Evolutionary conservation across 2,888 invertebrate genomes (phyloP).

Genomic region (Gandaritis pyraliata): DNA sequence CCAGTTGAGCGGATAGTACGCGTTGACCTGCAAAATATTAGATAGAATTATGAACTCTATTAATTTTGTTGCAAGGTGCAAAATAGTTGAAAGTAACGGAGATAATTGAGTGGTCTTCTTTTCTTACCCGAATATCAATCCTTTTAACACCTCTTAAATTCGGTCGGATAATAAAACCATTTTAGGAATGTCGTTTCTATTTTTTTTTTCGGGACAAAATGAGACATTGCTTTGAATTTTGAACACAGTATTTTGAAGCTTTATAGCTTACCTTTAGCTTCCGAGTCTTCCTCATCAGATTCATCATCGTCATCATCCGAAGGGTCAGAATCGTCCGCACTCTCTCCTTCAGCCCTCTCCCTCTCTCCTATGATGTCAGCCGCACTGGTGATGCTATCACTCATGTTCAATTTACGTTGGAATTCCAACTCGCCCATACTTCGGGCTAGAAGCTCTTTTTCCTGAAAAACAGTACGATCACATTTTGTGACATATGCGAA

Average conservation of each 20-base stretch:
- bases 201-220: too few species aligned
- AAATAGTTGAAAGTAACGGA: too few species aligned
- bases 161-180: too few species aligned
- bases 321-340: conserved; percentile 83
- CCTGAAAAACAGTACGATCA: conserved; percentile 72
- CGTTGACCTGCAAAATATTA: conserved; percentile 61
- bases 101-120: too few species aligned
- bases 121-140: too few species aligned
- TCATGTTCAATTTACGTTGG: conserved; percentile 76
- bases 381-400: conserved; percentile 61
- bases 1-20: conserved; percentile 91
- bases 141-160: too few species aligned
- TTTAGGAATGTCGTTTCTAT: too few species aligned
- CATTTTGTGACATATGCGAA: too few species aligned
- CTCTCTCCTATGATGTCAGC: conserved; percentile 72
- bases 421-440: conserved; percentile 80
- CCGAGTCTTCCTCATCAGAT: conserved; percentile 86
- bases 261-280: conserved; percentile 75
- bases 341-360: conserved; percentile 83
- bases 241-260: not conserved
- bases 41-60: too few species aligned
- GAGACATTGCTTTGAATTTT: too few species aligned
- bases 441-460: conserved; percentile 76
- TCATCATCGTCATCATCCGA: conserved; percentile 82
- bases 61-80: too few species aligned